A percentile compares a stretch with the other conserved stretches of the same genome.
phyloP scores from a whole-genome alignment of 2,797 vertebrate species.

The Petrocephalus schoutedeni region DNA sequence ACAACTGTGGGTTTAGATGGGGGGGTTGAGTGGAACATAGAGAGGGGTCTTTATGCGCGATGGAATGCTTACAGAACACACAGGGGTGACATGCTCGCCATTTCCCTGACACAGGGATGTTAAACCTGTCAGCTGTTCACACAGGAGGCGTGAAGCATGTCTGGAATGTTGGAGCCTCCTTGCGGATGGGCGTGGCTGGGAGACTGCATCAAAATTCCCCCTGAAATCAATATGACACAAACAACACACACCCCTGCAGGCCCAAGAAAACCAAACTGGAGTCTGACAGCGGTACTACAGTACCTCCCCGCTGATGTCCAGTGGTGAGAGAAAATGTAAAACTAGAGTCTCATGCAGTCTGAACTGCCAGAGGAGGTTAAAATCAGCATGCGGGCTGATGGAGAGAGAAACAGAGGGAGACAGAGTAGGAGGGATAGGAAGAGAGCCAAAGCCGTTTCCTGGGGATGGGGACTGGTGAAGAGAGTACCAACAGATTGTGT shows the following conservation, averaged over 20 bases:
- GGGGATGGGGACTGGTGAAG: neutral
- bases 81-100: neutral
- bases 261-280: neutral
- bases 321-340: neutral
- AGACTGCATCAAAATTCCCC: neutral
- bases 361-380: neutral
- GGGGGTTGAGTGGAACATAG: neutral
- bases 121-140: neutral
- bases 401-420: neutral
- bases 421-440: neutral
- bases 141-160: neutral
- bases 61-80: neutral
- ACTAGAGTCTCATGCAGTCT: neutral
- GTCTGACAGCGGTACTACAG: neutral
- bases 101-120: conserved; percentile 1
- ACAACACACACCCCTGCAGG: neutral
- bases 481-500: neutral
- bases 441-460: neutral
- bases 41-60: neutral
- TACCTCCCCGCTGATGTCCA: neutral
- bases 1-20: neutral
- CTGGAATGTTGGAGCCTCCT: neutral
- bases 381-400: neutral
- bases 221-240: neutral
- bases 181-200: neutral